Conservation (phyloP, 2,888 invertebrate species). For the Luffia ferchaultella region DNA sequence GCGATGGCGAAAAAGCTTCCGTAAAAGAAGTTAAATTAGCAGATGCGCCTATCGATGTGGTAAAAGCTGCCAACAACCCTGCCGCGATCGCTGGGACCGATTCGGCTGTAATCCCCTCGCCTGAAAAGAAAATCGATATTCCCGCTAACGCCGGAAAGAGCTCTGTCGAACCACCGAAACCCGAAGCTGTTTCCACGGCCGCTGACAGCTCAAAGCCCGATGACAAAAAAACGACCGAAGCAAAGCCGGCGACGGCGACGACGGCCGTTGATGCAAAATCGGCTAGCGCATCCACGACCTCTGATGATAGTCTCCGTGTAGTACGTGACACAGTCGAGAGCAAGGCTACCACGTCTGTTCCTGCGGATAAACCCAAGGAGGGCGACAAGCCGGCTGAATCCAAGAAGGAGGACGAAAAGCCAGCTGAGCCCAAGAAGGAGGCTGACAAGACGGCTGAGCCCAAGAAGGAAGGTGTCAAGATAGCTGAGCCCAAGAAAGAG, state of each 20-base stretch:
- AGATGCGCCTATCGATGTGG: slow-evolving; percentile 34
- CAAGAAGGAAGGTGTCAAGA: slow-evolving; percentile 15
- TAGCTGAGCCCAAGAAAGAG: slow-evolving; percentile 15
- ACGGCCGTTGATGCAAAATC: slow-evolving; percentile 10
- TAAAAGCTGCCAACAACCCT: slow-evolving; percentile 32
- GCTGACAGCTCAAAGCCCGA: neutral
- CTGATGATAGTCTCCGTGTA: slow-evolving; percentile 35
- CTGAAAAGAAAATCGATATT: slow-evolving; percentile 43
- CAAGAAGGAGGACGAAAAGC: slow-evolving; percentile 1
- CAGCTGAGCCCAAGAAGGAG: slow-evolving; percentile 14
- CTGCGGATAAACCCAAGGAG: slow-evolving; percentile 16
- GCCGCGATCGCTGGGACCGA: slow-evolving; percentile 43
- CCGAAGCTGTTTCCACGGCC: slow-evolving; percentile 21
- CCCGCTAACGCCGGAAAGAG: slow-evolving; percentile 25
- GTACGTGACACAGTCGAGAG: slow-evolving; percentile 45
- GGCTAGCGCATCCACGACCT: slow-evolving; percentile 4
- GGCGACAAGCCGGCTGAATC: slow-evolving; percentile 16
- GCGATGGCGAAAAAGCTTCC: slow-evolving; percentile 17
- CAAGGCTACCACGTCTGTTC: slow-evolving; percentile 25
- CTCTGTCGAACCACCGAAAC: slow-evolving; percentile 26
- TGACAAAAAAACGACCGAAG: slow-evolving; percentile 12
- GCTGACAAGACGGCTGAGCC: slow-evolving; percentile 18
- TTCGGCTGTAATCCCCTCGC: slow-evolving; percentile 29
- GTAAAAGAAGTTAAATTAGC: slow-evolving; percentile 17
- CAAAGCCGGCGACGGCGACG: slow-evolving; percentile 14